phyloP scores from a whole-genome alignment of 1,140 invertebrate species.

The Ericerus pela region DNA sequence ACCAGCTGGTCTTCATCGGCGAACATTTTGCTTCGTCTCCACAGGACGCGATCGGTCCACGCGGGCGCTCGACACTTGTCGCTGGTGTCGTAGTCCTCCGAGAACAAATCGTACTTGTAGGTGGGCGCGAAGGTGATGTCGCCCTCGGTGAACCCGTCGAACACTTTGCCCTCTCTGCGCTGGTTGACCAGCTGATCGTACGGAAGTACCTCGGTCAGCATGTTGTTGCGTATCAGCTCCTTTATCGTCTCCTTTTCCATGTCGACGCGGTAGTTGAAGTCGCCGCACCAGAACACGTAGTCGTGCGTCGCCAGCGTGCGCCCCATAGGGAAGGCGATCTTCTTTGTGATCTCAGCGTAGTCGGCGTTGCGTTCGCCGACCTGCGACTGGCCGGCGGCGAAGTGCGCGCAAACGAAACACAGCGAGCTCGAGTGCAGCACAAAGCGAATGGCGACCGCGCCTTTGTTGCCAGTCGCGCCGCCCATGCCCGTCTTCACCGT shows the following conservation, averaged over 20 bases:
- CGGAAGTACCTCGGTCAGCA: constrained; percentile 61
- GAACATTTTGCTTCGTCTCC: constrained; percentile 59
- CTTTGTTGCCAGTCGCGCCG: constrained; percentile 89
- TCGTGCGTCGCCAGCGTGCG: constrained; percentile 86
- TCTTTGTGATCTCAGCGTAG: constrained; percentile 86
- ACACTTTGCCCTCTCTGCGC: constrained; percentile 70
- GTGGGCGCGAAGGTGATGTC: constrained; percentile 86
- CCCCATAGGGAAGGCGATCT: constrained; percentile 85
- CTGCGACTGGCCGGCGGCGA: constrained; percentile 95
- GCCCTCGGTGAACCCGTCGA: constrained; percentile 87
- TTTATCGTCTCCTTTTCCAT: constrained; percentile 90
- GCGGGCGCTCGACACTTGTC: constrained; percentile 94
- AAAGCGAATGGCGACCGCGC: constrained; percentile 87
- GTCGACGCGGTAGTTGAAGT: constrained; percentile 98
- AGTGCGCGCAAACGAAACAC: constrained; percentile 97
- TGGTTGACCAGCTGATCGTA: constrained; percentile 80
- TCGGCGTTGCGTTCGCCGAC: constrained; percentile 90
- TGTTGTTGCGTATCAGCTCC: constrained; percentile 59
- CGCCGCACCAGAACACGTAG: constrained; percentile 98
- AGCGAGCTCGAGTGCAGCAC: constrained; percentile 82
- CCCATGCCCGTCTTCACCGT: constrained; percentile 95
- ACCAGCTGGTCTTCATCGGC: constrained; percentile 44
- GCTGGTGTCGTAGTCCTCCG: constrained; percentile 97
- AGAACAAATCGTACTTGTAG: constrained; percentile 98
- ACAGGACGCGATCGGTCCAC: constrained; percentile 94